Evolutionary conservation across 2,113 vertebrate genomes (phyloP).

Genomic region (Scartelaos histophorus): DNA sequence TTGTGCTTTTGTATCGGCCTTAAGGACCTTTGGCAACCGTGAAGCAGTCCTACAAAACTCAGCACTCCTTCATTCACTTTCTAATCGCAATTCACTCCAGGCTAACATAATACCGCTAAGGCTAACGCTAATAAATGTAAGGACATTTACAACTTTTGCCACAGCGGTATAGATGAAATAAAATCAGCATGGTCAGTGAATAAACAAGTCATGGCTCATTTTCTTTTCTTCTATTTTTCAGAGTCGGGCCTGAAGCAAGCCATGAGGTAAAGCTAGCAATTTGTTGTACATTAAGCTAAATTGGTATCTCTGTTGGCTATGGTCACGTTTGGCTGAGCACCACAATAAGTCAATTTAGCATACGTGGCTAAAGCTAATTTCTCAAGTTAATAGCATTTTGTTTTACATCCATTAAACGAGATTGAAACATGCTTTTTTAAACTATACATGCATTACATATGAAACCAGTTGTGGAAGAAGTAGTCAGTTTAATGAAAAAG

Average conservation of each 20-base stretch:
- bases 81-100: constrained; percentile 38
- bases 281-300: constrained; percentile 8
- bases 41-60: constrained; percentile 53
- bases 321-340: constrained; percentile 9
- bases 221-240: constrained; percentile 50
- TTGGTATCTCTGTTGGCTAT: neutral
- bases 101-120: constrained; percentile 39
- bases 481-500: no score
- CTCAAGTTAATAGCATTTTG: constrained; percentile 32
- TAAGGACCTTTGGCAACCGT: constrained; percentile 41
- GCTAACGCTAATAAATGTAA: constrained; percentile 45
- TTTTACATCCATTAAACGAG: constrained; percentile 38
- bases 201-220: constrained; percentile 33
- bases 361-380: constrained; percentile 13
- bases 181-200: constrained; percentile 29
- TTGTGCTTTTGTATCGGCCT: constrained; percentile 28
- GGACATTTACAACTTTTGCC: constrained; percentile 44
- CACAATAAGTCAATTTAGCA: constrained; percentile 17
- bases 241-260: constrained; percentile 69
- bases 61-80: constrained; percentile 41
- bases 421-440: constrained; percentile 39
- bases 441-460: constrained; percentile 40
- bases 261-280: constrained; percentile 74
- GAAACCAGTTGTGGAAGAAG: neutral
- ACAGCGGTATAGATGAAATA: constrained; percentile 19